A percentile compares a stretch with the other conserved stretches of the same genome.
Evolutionary conservation across 1,140 invertebrate genomes (phyloP).

Genomic region (Panulirus ornatus): DNA sequence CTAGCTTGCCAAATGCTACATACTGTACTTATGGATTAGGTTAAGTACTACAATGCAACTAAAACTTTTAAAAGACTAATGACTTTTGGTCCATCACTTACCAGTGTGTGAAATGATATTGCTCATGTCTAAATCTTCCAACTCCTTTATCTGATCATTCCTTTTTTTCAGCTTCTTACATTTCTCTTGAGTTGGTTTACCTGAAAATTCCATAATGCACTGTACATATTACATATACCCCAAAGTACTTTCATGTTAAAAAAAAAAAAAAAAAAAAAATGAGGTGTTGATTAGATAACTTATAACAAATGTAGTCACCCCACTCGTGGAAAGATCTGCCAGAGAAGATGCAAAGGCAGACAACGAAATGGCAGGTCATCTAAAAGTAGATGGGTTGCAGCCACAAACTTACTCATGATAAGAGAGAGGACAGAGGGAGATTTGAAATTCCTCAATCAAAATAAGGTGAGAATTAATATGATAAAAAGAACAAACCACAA

Average conservation of each 20-base stretch:
- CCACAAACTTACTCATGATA: too few species aligned
- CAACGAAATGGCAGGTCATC: too few species aligned
- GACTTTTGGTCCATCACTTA: conserved; percentile 23
- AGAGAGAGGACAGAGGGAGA: too few species aligned
- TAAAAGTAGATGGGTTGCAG: too few species aligned
- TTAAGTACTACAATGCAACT: background rate
- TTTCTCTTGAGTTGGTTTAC: background rate
- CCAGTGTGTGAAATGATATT: conserved; percentile 33
- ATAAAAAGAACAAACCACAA: too few species aligned
- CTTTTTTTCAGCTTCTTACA: conserved; percentile 22
- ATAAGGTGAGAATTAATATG: too few species aligned
- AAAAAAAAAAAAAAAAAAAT: too few species aligned
- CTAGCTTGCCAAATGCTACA: background rate
- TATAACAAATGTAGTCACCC: too few species aligned
- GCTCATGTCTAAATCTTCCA: conserved; percentile 24
- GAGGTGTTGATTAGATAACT: too few species aligned
- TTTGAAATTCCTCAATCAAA: too few species aligned
- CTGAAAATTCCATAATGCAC: background rate
- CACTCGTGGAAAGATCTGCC: too few species aligned
- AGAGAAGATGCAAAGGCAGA: too few species aligned
- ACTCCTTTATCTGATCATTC: conserved; percentile 15
- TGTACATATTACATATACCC: background rate
- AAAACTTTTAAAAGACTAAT: background rate
- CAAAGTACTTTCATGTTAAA: background rate
- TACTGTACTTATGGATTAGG: background rate